A percentile compares a stretch with the other conserved stretches of the same genome.
Evolutionary conservation across 1,140 invertebrate genomes (phyloP).

Genomic region (Drosophila tropicalis): DNA sequence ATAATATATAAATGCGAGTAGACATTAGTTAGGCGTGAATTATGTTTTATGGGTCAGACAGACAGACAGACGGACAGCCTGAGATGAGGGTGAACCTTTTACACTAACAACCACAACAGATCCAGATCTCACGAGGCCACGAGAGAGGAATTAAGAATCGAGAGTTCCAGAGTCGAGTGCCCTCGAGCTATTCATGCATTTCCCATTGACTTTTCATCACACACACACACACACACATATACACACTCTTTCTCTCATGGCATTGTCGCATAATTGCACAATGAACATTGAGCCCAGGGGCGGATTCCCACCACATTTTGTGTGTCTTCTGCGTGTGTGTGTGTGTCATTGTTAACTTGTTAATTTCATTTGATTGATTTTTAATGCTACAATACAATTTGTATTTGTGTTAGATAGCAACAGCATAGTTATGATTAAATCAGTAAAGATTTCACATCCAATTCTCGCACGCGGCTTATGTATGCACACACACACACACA

Average conservation of each 20-base stretch:
- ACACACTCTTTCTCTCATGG: constrained; percentile 4
- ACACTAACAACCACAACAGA: constrained; percentile 26
- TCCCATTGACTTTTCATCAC: constrained; percentile 64
- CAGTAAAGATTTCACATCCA: constrained; percentile 46
- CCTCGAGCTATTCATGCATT: constrained; percentile 36
- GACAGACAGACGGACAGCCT: not conserved
- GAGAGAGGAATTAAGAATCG: constrained; percentile 26
- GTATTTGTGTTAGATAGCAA: constrained; percentile 43
- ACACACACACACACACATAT: constrained; percentile 18
- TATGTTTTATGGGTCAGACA: constrained; percentile 34
- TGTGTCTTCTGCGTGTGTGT: constrained; percentile 51
- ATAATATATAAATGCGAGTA: constrained; percentile 2
- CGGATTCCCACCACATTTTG: constrained; percentile 21
- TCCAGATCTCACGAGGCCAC: constrained; percentile 4
- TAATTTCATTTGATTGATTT: constrained; percentile 81
- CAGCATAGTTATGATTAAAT: constrained; percentile 75
- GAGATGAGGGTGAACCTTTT: not conserved
- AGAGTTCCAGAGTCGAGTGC: constrained; percentile 47
- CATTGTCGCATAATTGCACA: constrained; percentile 69
- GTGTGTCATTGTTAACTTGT: constrained; percentile 76
- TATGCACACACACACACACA: constrained; percentile 31
- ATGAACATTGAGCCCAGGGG: constrained; percentile 43
- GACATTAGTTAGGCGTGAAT: constrained; percentile 41
- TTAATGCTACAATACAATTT: constrained; percentile 65
- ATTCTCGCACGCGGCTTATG: constrained; percentile 66